Evolutionary conservation across 2,888 invertebrate genomes (phyloP).

Genomic region (Dryadula phaetusa): DNA sequence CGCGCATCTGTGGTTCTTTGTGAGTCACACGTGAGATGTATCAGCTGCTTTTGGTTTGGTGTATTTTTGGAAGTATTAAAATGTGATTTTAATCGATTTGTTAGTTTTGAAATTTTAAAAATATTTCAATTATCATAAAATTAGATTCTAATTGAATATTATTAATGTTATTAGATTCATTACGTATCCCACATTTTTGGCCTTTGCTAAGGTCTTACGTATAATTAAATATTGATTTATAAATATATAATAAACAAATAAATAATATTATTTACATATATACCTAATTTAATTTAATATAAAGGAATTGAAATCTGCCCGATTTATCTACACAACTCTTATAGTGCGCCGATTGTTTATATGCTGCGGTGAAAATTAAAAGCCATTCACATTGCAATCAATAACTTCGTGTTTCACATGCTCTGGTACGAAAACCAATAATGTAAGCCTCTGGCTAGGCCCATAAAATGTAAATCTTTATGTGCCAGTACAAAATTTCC

Average conservation of each 20-base stretch:
- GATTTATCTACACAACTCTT: background rate
- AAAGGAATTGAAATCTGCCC: background rate
- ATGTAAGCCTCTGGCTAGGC: slow-evolving; percentile 13
- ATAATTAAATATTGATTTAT: too few species aligned
- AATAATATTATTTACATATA: too few species aligned
- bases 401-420: slow-evolving; percentile 31
- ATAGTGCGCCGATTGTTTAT: slow-evolving; percentile 1
- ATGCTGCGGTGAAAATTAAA: slow-evolving; percentile 12
- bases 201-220: too few species aligned
- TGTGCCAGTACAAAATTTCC: slow-evolving; percentile 27
- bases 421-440: slow-evolving; percentile 32
- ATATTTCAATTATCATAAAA: slow-evolving; percentile 3
- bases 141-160: too few species aligned
- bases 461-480: slow-evolving; percentile 28
- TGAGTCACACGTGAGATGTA: slow-evolving; percentile 58
- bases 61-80: slow-evolving; percentile 23
- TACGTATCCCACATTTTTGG: too few species aligned
- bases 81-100: background rate
- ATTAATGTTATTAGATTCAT: too few species aligned
- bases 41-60: slow-evolving; percentile 43
- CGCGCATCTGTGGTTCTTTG: slow-evolving; percentile 60
- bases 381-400: slow-evolving; percentile 22
- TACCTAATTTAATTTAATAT: background rate
- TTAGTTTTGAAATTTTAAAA: background rate
- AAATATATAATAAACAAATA: too few species aligned